Evolutionary conservation across 1,140 invertebrate genomes (phyloP).

Genomic region (Tetragnatha versicolor): DNA sequence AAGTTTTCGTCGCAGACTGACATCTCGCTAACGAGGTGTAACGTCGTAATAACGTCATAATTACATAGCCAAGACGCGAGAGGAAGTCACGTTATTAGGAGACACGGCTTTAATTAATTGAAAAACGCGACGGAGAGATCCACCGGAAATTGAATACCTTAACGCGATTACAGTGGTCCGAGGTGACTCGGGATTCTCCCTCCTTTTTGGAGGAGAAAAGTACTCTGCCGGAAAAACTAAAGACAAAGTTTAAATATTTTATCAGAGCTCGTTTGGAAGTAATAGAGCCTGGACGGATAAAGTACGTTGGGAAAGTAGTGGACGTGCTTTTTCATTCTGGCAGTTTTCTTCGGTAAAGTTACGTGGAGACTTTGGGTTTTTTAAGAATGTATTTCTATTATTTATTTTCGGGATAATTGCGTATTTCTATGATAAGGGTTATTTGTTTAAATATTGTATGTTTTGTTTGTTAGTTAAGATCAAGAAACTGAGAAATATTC

Average conservation of each 20-base stretch:
- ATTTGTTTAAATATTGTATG: background rate
- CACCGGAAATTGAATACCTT: conserved; percentile 6
- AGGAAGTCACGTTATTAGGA: background rate
- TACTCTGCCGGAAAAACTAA: background rate
- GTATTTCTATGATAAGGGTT: background rate
- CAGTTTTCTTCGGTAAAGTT: background rate
- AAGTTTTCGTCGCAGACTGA: too few relatives aligned
- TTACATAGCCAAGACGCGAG: background rate
- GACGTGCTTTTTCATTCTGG: too few relatives aligned
- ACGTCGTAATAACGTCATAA: background rate
- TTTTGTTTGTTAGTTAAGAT: too few relatives aligned
- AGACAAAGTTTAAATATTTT: conserved; percentile 8
- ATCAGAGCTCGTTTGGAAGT: background rate
- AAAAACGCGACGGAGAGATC: background rate
- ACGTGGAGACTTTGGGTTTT: background rate
- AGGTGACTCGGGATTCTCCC: background rate
- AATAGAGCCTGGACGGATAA: background rate
- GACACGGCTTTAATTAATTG: background rate
- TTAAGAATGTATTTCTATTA: background rate
- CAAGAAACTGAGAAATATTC: too few relatives aligned
- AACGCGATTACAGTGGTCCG: background rate
- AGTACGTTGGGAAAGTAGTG: too few relatives aligned
- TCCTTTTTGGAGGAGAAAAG: background rate
- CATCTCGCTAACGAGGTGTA: background rate
- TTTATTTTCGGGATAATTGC: background rate